Percentiles rank a stretch among this genome's conserved stretches.
phyloP scores from a whole-genome alignment of 2,797 vertebrate species.

The Chelon labrosus region DNA sequence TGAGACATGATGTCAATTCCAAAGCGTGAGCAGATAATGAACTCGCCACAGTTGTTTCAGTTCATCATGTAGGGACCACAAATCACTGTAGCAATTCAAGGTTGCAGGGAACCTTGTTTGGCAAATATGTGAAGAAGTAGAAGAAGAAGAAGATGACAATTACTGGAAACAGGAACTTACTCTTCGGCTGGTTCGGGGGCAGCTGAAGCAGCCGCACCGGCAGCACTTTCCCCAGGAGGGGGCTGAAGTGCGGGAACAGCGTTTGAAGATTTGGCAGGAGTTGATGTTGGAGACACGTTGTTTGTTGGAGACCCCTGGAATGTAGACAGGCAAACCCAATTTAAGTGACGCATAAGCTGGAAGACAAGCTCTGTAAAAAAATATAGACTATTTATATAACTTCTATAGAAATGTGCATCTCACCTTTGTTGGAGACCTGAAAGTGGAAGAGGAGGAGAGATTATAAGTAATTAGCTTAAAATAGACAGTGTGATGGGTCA shows the following conservation, averaged over 20 bases:
- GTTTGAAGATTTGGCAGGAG: conserved; percentile 94
- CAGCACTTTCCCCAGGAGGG: conserved; percentile 79
- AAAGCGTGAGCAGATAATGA: no score
- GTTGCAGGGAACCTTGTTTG: background rate
- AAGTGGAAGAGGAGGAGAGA: conserved; percentile 24
- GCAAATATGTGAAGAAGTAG: background rate
- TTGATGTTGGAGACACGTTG: conserved; percentile 95
- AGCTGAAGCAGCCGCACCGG: conserved; percentile 85
- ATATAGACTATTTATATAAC: background rate
- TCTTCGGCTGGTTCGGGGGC: conserved; percentile 86
- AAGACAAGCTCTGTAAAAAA: background rate
- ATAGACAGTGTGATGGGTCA: conserved; percentile 1
- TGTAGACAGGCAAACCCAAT: background rate
- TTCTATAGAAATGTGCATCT: conserved; percentile 17
- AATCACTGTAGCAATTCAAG: background rate
- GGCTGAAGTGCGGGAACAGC: conserved; percentile 87
- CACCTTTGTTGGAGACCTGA: conserved; percentile 89
- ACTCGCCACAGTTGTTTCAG: background rate
- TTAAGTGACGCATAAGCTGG: conserved; percentile 1
- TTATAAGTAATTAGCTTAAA: conserved; percentile 28
- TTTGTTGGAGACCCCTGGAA: conserved; percentile 95
- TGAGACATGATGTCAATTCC: no score
- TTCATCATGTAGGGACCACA: background rate
- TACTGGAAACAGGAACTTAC: conserved; percentile 62
- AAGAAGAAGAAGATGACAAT: background rate